Evolutionary conservation across 1,140 invertebrate species (phyloP).

Genomic region (Papilio glaucus): DNA sequence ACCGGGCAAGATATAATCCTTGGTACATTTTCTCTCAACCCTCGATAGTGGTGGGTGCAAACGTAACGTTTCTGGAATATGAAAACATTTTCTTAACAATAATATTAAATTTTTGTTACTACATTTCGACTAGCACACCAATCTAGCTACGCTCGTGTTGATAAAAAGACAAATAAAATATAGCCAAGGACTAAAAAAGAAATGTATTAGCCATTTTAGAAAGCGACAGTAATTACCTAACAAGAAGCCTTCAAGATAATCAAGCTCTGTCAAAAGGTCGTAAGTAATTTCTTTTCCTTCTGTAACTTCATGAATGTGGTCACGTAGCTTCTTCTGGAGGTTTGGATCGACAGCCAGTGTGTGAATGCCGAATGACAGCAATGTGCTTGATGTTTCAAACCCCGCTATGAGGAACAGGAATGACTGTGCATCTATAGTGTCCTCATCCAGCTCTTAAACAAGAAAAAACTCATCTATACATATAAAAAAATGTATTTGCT

Average conservation of each 20-base stretch:
- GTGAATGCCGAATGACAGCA: constrained; percentile 84
- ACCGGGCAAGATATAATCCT: constrained; percentile 80
- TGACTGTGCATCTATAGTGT: constrained; percentile 75
- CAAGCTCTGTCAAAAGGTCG: constrained; percentile 82
- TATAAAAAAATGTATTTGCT: too few relatives aligned
- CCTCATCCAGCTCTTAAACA: constrained; percentile 73
- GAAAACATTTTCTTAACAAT: neutral
- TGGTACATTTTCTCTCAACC: constrained; percentile 80
- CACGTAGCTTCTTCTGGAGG: constrained; percentile 84
- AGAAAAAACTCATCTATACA: constrained; percentile 5
- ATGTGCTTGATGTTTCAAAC: constrained; percentile 80
- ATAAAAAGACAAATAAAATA: constrained; percentile 22
- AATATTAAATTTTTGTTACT: constrained; percentile 2
- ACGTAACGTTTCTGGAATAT: constrained; percentile 85
- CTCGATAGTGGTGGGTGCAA: constrained; percentile 84
- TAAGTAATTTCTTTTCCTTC: constrained; percentile 82
- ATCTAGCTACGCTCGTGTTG: too few relatives aligned
- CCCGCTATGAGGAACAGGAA: constrained; percentile 81
- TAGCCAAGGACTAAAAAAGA: neutral
- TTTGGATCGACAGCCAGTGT: constrained; percentile 85
- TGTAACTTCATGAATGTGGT: constrained; percentile 84
- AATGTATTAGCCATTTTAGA: neutral
- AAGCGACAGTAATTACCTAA: constrained; percentile 66
- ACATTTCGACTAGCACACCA: too few relatives aligned
- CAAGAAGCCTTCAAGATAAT: constrained; percentile 84